Conservation (phyloP, 2,797 vertebrate genomes). For the Takifugu rubripes region DNA sequence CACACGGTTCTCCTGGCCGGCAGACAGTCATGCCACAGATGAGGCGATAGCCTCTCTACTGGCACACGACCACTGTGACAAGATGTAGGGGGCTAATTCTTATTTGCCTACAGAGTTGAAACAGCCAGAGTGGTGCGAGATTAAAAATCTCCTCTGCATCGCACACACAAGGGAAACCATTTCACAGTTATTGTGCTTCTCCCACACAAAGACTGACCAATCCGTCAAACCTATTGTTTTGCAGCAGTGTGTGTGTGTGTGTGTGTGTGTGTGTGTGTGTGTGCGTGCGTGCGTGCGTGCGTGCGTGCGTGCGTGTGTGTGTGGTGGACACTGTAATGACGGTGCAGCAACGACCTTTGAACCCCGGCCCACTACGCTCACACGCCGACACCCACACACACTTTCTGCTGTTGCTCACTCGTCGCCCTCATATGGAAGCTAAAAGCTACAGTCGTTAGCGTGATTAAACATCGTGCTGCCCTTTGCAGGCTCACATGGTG, state of each 20-base stretch:
- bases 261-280: constrained; percentile 10
- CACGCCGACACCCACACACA: constrained; percentile 56
- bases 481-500: neutral
- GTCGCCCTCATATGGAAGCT: constrained; percentile 24
- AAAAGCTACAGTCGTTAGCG: constrained; percentile 30
- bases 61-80: constrained; percentile 58
- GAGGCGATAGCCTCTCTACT: constrained; percentile 52
- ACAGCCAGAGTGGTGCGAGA: constrained; percentile 23
- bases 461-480: constrained; percentile 30
- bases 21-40: constrained; percentile 38
- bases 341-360: constrained; percentile 49
- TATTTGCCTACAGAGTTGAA: constrained; percentile 36
- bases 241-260: constrained; percentile 9
- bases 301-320: constrained; percentile 23
- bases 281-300: no score
- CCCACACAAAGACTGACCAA: neutral
- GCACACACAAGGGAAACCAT: constrained; percentile 10
- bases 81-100: constrained; percentile 64
- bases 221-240: constrained; percentile 4
- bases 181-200: constrained; percentile 8
- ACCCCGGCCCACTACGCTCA: constrained; percentile 57
- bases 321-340: constrained; percentile 38
- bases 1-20: constrained; percentile 26
- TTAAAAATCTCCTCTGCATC: constrained; percentile 12
- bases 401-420: constrained; percentile 45